Evolutionary conservation across 2,797 vertebrate genomes (phyloP), one percentile per base, ranked within the genome.

Genomic region (Tenualosa ilisha): DNA sequence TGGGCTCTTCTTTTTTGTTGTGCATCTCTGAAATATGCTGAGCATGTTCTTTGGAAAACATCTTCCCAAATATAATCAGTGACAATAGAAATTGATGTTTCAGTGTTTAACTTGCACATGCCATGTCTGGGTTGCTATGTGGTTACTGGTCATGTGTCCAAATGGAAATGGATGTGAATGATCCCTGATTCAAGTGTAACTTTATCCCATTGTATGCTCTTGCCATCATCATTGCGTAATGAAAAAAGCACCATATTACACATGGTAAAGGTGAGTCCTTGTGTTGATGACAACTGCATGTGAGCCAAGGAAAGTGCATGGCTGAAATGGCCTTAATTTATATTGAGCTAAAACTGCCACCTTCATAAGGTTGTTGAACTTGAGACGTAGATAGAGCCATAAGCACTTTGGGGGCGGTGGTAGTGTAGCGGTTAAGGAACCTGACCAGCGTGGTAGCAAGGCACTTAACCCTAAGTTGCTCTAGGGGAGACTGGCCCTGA

Each of bases 1-100:
- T 88, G n/a, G 81, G 53, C 63, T 82, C 61, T 82, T 65, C 63
- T 82, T 46, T 49, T 82, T 59, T 61, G 82, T 68, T 65, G 51
- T 54, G 59, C 26, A 68, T 65, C 54, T 63, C 49, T 51, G 40
- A 84, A 72, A 43, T 82, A 53, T 40, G 63, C 24, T 31, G 46
- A 68, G 61, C 68, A 79, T 79, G 72, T 79, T 37, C 72, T 79
- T 37, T 46, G 15, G 7, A 79, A 46, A 79, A 46, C 24, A 72
- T 17, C 12, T 79, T 79, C 40, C 49, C 50, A 49, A 61, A 85
- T 85, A 53, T 86, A 86, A 81, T 79, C 37, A 79, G 40, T 79
- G 20, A 79, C 17, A 79, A 43, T 46, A 79, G 72, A 79, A 79
- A 3, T 20, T 43, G 15, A 79, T 1, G 72, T 79, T 46, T 79